Evolutionary conservation across 1,140 invertebrate genomes (phyloP).

Genomic region (Phymastichus coffea): DNA sequence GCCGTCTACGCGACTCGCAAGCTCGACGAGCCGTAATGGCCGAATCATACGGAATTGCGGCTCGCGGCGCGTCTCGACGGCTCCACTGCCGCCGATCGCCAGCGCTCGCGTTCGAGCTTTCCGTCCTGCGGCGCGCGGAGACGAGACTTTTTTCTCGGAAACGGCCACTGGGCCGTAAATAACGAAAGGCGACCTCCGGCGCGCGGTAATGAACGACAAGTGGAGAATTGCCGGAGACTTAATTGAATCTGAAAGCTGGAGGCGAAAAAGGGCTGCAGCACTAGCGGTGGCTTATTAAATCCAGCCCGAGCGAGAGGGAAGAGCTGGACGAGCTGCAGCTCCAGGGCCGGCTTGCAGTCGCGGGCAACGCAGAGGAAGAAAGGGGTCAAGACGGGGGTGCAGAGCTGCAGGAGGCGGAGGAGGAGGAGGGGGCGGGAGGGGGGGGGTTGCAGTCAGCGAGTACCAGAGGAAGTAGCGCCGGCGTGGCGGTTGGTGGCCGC

Average conservation of each 20-base stretch:
- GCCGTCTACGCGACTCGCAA: constrained; percentile 41
- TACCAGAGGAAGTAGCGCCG: not conserved
- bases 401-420: not conserved
- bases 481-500: constrained; percentile 32
- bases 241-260: constrained; percentile 19
- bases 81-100: not conserved
- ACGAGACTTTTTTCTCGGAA: no score
- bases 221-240: constrained; percentile 8
- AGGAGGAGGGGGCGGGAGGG: not conserved
- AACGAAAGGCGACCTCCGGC: no score
- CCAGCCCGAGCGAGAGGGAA: not conserved
- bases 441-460: not conserved
- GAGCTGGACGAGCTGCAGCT: not conserved
- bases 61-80: not conserved
- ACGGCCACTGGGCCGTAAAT: no score
- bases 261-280: not conserved
- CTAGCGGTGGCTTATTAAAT: constrained; percentile 5
- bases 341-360: not conserved
- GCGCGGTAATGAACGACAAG: not conserved
- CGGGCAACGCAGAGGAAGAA: not conserved
- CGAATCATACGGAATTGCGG: constrained; percentile 37
- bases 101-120: not conserved
- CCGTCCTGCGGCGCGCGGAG: no score
- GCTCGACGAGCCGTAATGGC: constrained; percentile 35
- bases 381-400: not conserved